Percentiles rank a stretch among this genome's conserved stretches.
phyloP scores from a whole-genome alignment of 2,797 vertebrate species.

The Labroides dimidiatus region DNA sequence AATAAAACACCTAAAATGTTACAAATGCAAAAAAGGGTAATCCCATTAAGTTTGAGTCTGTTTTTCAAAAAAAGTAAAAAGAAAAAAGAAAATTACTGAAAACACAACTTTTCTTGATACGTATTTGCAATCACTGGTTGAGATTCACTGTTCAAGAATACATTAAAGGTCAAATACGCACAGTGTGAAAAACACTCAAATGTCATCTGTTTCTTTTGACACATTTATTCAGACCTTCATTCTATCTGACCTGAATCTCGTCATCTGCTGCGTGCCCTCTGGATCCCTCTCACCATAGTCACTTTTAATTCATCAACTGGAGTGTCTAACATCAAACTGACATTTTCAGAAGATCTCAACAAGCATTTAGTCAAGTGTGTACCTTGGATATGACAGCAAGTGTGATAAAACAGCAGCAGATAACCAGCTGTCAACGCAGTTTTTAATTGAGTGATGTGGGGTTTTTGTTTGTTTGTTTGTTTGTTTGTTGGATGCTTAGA shows the following conservation, averaged over 20 bases:
- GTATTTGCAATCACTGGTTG: background rate
- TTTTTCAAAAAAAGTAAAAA: too few relatives aligned
- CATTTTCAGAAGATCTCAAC: slow-evolving; percentile 3
- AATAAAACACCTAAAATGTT: too few relatives aligned
- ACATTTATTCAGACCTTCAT: slow-evolving; percentile 39
- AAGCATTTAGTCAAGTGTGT: background rate
- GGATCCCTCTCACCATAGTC: slow-evolving; percentile 2
- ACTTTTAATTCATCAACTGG: background rate
- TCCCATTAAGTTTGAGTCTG: too few relatives aligned
- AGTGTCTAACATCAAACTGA: background rate
- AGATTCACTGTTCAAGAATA: slow-evolving; percentile 11
- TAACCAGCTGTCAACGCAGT: too few relatives aligned
- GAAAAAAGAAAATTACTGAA: too few relatives aligned
- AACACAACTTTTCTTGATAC: background rate
- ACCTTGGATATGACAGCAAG: too few relatives aligned
- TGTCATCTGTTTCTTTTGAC: slow-evolving; percentile 1
- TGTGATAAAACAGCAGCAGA: too few relatives aligned
- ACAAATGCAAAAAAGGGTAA: too few relatives aligned
- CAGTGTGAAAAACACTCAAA: slow-evolving; percentile 1
- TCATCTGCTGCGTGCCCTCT: slow-evolving; percentile 1
- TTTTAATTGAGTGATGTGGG: too few relatives aligned
- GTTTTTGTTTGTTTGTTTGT: too few relatives aligned
- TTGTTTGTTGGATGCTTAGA: too few relatives aligned
- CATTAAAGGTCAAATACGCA: background rate
- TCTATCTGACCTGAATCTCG: slow-evolving; percentile 18